A percentile compares a stretch with the other conserved stretches of the same genome.
These are phyloP conservation scores for Sitophilus oryzae DNA, from an alignment of 1,140 invertebrate genomes.

Conservation along the genomic window DNA sequence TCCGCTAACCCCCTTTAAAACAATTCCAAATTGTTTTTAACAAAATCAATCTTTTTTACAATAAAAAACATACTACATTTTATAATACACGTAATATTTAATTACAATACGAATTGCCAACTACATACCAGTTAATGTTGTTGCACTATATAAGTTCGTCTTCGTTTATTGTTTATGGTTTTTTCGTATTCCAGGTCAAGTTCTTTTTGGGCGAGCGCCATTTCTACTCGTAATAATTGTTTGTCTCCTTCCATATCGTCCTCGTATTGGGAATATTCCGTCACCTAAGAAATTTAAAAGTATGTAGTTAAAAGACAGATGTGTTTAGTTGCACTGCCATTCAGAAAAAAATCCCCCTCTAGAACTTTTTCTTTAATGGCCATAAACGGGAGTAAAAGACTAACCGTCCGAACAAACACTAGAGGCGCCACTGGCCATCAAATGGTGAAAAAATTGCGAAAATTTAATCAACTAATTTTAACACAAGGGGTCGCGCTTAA, in stretches of 20 bases:
- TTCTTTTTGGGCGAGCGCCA: slow-evolving; percentile 44
- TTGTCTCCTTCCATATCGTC: slow-evolving; percentile 37
- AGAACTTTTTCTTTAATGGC: too few species aligned
- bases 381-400: too few species aligned
- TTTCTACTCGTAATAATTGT: slow-evolving; percentile 39
- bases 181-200: slow-evolving; percentile 40
- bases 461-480: too few species aligned
- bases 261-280: slow-evolving; percentile 32
- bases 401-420: too few species aligned
- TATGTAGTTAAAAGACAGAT: background rate
- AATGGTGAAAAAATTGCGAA: too few species aligned
- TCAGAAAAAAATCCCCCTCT: background rate
- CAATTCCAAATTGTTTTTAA: background rate
- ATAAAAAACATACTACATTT: background rate
- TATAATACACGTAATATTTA: background rate
- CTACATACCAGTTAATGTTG: slow-evolving; percentile 10
- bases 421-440: too few species aligned
- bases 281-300: slow-evolving; percentile 17
- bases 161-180: slow-evolving; percentile 33
- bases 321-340: background rate
- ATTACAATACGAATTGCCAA: background rate
- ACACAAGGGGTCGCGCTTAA: too few species aligned
- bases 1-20: too few species aligned
- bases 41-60: background rate
- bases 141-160: slow-evolving; percentile 33